Base-by-base conservation (phyloP, 2,888 invertebrate genomes). In the Callosobruchus maculatus region DNA sequence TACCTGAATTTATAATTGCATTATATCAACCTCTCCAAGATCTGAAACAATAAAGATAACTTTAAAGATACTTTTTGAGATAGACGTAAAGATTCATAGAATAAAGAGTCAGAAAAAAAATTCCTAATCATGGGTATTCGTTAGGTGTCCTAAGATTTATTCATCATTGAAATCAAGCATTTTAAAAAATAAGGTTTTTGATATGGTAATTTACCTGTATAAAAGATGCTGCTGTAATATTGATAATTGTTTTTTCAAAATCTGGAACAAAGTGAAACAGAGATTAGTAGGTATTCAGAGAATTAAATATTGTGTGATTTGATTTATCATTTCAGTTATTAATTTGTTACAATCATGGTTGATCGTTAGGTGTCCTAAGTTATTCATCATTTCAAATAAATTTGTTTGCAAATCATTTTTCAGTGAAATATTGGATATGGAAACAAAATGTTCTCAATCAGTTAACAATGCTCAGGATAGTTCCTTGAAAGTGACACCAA, bases 111-210 rank as follows among this genome's bases (percentile, higher is more conserved):
- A 71, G 71, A 30, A 18, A 49, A 71, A 21, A 21, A 66, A 13
- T 72, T 71, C 70, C 31, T 77, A 75, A 77, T 77, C 76, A 75
- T 71, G 74, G 76, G 70, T 68, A 73, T 72, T 77, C 72, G 69
- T 77, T 77, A 77, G 76, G 76, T 77, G 76, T 77, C 76, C 76
- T 77, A 77, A 77, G 76, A 70, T 71, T 74, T 70, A 73, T 67
- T 74, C 72, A 76, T 71, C 72, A 74, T 72, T 26, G 0, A 70
- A 4, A 30, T 26, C 26, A 26, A 70, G 30, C 21, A 2, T 71
- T 70, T 21, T 7, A 26, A 4, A 26, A 26, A 26, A 26, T 26
- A 26, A 26, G 26, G 7, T n/a, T n/a, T n/a, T n/a, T n/a, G n/a
- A n/a, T n/a, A n/a, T n/a, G n/a, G 49, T 13, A 49, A 49, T 26